Conservation (phyloP, 2,888 invertebrate genomes). For the Scaptomyza tumidula region DNA sequence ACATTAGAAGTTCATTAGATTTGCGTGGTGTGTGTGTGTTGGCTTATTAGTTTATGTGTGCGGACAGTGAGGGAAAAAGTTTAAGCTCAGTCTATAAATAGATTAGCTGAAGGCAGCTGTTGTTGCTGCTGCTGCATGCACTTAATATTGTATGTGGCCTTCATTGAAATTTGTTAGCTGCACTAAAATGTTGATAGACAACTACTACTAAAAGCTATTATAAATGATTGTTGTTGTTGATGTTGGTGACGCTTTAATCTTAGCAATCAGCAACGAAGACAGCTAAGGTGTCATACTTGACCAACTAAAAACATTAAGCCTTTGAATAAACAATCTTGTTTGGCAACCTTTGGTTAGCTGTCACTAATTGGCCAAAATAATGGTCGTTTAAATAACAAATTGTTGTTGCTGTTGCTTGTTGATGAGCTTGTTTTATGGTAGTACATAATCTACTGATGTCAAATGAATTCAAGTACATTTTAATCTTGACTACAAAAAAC, state of each 20-base stretch:
- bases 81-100: constrained; percentile 27
- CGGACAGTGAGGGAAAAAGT: neutral
- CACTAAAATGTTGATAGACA: neutral
- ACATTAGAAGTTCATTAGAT: neutral
- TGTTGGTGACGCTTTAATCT: neutral
- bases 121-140: neutral
- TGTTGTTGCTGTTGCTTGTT: neutral
- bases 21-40: neutral
- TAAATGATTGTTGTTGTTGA: neutral
- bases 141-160: constrained; percentile 15
- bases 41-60: neutral
- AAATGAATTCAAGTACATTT: neutral
- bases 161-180: constrained; percentile 38
- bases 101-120: neutral
- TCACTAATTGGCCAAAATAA: neutral
- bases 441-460: neutral
- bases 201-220: neutral
- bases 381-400: neutral
- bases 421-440: neutral
- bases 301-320: too few relatives aligned
- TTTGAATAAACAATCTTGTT: too few relatives aligned
- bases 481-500: neutral
- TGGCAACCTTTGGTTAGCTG: neutral
- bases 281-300: too few relatives aligned
- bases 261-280: neutral